These are phyloP conservation scores for Dipodomys ordii DNA, from an alignment of 2,113 vertebrate species.

Conservation along the genomic window DNA sequence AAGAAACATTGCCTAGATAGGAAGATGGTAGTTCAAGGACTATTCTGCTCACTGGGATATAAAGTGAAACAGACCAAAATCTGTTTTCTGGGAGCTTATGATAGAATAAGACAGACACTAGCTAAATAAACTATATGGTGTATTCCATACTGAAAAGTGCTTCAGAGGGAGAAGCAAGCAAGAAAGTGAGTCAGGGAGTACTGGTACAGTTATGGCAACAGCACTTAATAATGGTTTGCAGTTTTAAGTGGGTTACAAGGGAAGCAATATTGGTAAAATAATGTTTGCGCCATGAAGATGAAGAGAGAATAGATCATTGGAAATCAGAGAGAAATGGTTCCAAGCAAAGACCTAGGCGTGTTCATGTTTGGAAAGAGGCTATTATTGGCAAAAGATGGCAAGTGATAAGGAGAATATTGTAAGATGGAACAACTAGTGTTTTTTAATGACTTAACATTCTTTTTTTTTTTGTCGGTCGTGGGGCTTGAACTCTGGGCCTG, in stretches of 20 bases:
- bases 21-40: not conserved
- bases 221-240: not conserved
- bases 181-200: not conserved
- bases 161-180: not conserved
- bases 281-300: not conserved
- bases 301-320: not conserved
- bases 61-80: not conserved
- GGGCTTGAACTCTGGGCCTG: too few species aligned
- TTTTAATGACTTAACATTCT: not conserved
- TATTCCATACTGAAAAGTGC: not conserved
- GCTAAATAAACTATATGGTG: not conserved
- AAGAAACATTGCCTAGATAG: not conserved
- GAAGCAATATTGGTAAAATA: not conserved
- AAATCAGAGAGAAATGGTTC: not conserved
- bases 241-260: not conserved
- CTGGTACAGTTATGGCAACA: rapidly evolving
- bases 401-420: not conserved
- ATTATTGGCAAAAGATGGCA: not conserved
- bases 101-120: not conserved
- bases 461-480: too few species aligned
- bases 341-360: not conserved
- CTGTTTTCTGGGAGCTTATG: not conserved
- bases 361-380: not conserved
- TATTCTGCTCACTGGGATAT: not conserved
- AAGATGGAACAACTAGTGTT: not conserved